Evolutionary conservation across 2,888 invertebrate species (phyloP).

Genomic region (Trisateles emortualis): DNA sequence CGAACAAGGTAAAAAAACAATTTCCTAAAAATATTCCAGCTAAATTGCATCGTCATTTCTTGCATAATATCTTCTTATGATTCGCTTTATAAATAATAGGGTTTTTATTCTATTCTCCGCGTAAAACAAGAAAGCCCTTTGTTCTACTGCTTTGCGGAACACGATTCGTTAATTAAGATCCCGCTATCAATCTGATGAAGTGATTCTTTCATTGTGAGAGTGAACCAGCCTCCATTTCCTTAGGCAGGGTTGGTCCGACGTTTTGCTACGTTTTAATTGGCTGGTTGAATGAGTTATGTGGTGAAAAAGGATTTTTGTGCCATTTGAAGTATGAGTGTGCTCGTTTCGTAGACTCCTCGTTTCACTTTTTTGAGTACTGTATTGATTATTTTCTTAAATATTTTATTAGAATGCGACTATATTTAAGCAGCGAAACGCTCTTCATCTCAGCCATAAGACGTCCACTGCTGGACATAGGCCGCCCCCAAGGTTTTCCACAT

Average conservation of each 20-base stretch:
- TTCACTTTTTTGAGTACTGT: too few species aligned
- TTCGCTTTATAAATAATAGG: constrained; percentile 9
- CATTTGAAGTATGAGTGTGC: too few species aligned
- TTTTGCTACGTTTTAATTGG: neutral
- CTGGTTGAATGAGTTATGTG: neutral
- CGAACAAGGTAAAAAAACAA: neutral
- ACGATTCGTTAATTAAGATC: constrained; percentile 55
- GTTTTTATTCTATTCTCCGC: constrained; percentile 4
- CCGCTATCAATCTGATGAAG: constrained; percentile 52
- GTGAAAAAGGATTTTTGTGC: neutral
- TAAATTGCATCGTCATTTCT: neutral
- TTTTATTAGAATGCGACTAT: too few species aligned
- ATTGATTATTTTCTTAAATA: too few species aligned
- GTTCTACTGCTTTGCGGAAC: constrained; percentile 23
- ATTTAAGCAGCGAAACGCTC: too few species aligned
- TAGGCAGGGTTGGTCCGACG: constrained; percentile 5
- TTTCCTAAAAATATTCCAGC: neutral
- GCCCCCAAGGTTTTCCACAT: too few species aligned
- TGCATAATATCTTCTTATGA: constrained; percentile 4
- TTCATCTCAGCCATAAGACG: too few species aligned
- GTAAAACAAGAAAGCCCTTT: constrained; percentile 13
- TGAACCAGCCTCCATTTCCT: constrained; percentile 37
- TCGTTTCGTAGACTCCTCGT: too few species aligned
- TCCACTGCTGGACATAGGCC: too few species aligned
- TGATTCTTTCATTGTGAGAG: constrained; percentile 45